Evolutionary conservation across 1,140 invertebrate genomes (phyloP), one percentile per base, ranked within the genome.

Genomic region (Brachystomella parvula): DNA sequence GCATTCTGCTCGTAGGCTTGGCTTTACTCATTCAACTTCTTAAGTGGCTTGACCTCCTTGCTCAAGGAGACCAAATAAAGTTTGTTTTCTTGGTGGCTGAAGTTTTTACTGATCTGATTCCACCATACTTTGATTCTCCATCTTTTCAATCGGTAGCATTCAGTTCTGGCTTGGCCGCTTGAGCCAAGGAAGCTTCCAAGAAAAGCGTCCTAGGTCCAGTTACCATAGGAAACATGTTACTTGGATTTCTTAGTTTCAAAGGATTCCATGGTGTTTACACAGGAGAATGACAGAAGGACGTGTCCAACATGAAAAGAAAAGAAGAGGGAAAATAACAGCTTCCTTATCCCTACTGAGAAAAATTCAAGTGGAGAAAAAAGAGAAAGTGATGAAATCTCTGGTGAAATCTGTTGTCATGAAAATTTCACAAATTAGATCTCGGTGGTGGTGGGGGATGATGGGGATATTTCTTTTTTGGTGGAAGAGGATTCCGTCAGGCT

Each of bases 321-420:
- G 39, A 32, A 65, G n/a, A 31, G 65, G 58, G 58, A 66, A 47
- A 62, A 66, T 59, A 65, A 53, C 65, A 58, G 61, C 65, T 66
- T 61, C 59, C 59, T 53, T 66, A 39, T 39, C 19, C 35, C 19
- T 19, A 9, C 19, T 39, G 19, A 19, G 35, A 19, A 39, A 39
- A 39, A 39, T 6, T 39, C 35, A 39, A 39, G 49, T 56, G 73
- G 71, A 67, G 71, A 65, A n/a, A 72, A 70, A 59, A 71, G 71
- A 56, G 71, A 74, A 64, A 71, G 73, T 63, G 71, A 63, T 12
- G 69, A 73, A n/a, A n/a, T n/a, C n/a, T n/a, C n/a, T n/a, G n/a
- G n/a, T n/a, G n/a, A n/a, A n/a, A n/a, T n/a, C n/a, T n/a, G n/a
- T n/a, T n/a, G n/a, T n/a, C n/a, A n/a, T n/a, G n/a, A n/a, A n/a